Conservation (phyloP, 2,888 invertebrate genomes). For the Coleophora deauratella region DNA sequence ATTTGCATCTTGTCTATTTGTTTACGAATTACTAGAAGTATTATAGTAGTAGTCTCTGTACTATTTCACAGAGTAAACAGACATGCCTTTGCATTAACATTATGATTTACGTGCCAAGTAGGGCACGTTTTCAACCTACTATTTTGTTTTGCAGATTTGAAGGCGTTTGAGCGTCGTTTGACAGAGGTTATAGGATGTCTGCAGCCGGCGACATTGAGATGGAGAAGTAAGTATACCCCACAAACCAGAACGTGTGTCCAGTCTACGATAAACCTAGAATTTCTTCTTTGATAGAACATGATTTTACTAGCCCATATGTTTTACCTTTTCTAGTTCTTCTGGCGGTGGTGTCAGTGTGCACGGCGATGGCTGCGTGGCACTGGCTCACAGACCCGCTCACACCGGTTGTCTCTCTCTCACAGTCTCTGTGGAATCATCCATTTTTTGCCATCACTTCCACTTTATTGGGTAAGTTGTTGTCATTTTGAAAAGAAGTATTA, state of each 20-base stretch:
- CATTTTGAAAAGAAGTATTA: background rate
- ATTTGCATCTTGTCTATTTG: background rate
- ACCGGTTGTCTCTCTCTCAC: conserved; percentile 90
- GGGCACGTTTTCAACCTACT: background rate
- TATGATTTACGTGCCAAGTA: background rate
- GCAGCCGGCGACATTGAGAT: conserved; percentile 94
- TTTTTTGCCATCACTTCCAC: conserved; percentile 93
- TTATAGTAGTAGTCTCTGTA: too few relatives aligned
- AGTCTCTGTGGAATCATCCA: conserved; percentile 94
- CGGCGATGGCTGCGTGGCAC: conserved; percentile 95
- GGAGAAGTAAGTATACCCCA: conserved; percentile 86
- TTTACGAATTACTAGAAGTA: too few relatives aligned
- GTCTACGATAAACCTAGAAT: too few relatives aligned
- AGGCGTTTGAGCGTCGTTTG: conserved; percentile 96
- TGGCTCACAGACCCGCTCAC: conserved; percentile 97
- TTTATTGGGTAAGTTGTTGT: conserved; percentile 76
- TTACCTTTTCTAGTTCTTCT: conserved; percentile 80
- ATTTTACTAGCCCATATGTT: too few relatives aligned
- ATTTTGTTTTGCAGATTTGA: conserved; percentile 83
- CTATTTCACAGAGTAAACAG: too few relatives aligned
- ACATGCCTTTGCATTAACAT: background rate
- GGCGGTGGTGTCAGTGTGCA: conserved; percentile 89
- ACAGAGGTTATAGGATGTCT: conserved; percentile 98
- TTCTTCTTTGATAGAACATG: too few relatives aligned
- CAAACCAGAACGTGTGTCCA: background rate